Percentiles rank a stretch among this genome's conserved stretches.
phyloP scores from a whole-genome alignment of 2,113 vertebrate species.

The Acanthochromis polyacanthus region DNA sequence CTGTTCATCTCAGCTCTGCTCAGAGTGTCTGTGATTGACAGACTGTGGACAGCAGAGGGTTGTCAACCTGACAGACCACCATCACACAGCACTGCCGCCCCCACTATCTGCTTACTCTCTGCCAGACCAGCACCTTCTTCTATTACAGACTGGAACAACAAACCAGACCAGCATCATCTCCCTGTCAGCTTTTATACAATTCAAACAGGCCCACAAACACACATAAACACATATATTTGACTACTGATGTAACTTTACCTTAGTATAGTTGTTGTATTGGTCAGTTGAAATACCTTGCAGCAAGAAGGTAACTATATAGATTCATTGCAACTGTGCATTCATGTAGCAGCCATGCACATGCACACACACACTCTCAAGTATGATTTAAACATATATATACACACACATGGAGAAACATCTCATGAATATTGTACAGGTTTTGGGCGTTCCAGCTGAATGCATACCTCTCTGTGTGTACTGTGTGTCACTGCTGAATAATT shows the following conservation, averaged over 20 bases:
- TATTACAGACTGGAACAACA: slow-evolving; percentile 63
- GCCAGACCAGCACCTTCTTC: slow-evolving; percentile 46
- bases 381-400: slow-evolving; percentile 10
- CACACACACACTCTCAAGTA: neutral
- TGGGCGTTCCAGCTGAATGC: slow-evolving; percentile 69
- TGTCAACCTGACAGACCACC: slow-evolving; percentile 70
- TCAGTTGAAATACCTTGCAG: slow-evolving; percentile 7
- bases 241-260: slow-evolving; percentile 14
- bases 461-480: slow-evolving; percentile 53
- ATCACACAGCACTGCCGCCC: slow-evolving; percentile 34
- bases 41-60: slow-evolving; percentile 65
- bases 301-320: slow-evolving; percentile 3
- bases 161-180: slow-evolving; percentile 46
- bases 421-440: slow-evolving; percentile 79
- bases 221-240: slow-evolving; percentile 37
- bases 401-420: slow-evolving; percentile 37
- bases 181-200: slow-evolving; percentile 59
- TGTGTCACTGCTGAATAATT: slow-evolving; percentile 84
- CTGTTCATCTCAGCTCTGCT: slow-evolving; percentile 26
- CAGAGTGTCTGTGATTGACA: slow-evolving; percentile 63
- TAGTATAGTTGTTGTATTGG: neutral
- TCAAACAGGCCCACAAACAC: slow-evolving; percentile 34
- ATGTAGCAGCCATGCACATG: neutral
- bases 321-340: neutral
- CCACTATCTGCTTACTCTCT: slow-evolving; percentile 43